Percentiles rank a stretch among this genome's conserved stretches.
Evolutionary conservation across 2,113 vertebrate genomes (phyloP).

Genomic region (Climacteris rufus): DNA sequence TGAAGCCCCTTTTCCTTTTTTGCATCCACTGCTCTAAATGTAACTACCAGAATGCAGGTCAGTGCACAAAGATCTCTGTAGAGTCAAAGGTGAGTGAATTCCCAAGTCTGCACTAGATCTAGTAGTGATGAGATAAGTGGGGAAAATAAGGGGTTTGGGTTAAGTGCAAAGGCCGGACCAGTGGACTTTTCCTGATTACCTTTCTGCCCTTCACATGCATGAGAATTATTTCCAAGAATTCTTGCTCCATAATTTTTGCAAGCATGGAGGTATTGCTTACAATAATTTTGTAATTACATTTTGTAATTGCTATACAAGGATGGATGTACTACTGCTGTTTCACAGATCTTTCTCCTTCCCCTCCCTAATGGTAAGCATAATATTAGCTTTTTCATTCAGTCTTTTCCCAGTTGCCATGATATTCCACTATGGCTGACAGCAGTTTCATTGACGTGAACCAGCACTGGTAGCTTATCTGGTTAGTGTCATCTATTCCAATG

Average conservation of each 20-base stretch:
- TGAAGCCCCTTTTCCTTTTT: neutral
- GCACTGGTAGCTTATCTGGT: neutral
- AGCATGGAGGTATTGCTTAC: neutral
- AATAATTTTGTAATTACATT: neutral
- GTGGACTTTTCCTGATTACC: neutral
- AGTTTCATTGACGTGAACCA: neutral
- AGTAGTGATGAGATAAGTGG: neutral
- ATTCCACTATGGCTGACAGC: neutral
- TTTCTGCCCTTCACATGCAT: neutral
- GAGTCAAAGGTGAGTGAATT: neutral
- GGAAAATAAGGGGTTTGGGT: neutral
- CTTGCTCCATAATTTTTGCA: neutral
- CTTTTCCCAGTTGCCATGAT: neutral
- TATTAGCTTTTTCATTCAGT: neutral
- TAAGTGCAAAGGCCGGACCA: neutral
- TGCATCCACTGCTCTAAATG: neutral
- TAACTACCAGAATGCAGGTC: neutral
- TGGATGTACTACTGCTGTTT: neutral
- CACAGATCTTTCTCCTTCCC: neutral
- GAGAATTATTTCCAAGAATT: neutral
- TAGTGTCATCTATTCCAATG: neutral
- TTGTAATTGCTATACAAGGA: neutral
- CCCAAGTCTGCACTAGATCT: neutral
- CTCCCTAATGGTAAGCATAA: neutral
- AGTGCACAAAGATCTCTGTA: neutral